Evolutionary conservation across 2,797 vertebrate species (phyloP).

Genomic region (Odontamblyopus lacepedii): DNA sequence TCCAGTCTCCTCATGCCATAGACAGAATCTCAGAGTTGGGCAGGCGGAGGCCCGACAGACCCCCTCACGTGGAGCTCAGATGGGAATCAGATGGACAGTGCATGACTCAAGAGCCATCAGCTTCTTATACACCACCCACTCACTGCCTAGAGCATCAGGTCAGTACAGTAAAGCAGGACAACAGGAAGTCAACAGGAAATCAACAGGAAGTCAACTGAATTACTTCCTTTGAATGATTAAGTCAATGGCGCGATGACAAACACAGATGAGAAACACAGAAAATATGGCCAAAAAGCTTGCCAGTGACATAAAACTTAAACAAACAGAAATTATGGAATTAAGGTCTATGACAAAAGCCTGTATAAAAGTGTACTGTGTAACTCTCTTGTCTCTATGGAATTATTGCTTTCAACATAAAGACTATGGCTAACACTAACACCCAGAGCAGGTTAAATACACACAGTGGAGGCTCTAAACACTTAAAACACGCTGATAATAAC

Average conservation of each 20-base stretch:
- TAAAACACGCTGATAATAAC: too few species aligned
- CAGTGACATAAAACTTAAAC: background rate
- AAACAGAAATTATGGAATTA: background rate
- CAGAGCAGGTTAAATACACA: too few species aligned
- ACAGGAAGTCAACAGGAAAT: conserved; percentile 35
- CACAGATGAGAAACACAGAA: background rate
- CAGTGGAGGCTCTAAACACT: too few species aligned
- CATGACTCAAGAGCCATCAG: conserved; percentile 59
- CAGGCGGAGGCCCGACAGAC: conserved; percentile 48
- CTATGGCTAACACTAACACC: too few species aligned
- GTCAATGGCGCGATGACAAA: background rate
- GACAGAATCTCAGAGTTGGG: conserved; percentile 63
- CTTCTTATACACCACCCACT: conserved; percentile 42
- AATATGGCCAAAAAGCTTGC: background rate
- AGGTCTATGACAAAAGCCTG: background rate
- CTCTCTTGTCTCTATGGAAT: background rate
- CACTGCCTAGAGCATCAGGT: conserved; percentile 33
- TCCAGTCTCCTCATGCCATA: conserved; percentile 53
- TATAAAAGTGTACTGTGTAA: background rate
- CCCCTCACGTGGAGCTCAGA: conserved; percentile 60
- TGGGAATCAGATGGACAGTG: conserved; percentile 28
- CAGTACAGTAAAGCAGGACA: conserved; percentile 28
- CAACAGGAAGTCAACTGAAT: background rate
- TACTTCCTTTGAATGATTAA: conserved; percentile 32
- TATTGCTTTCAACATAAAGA: background rate